These are phyloP conservation scores for Actias luna DNA, from an alignment of 2,888 invertebrate genomes.

Conservation along the genomic window DNA sequence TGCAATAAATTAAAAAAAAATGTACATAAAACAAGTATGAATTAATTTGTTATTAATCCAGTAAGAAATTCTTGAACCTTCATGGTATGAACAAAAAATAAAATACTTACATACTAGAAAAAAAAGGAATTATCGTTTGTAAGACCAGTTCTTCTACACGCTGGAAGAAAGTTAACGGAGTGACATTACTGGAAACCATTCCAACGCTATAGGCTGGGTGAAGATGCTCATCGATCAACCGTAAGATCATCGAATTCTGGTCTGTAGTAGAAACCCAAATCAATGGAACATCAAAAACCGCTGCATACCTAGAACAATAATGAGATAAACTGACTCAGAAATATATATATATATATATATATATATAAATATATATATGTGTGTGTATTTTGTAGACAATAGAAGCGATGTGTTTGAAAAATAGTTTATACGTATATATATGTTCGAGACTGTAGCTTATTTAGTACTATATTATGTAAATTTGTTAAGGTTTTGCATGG, in stretches of 20 bases:
- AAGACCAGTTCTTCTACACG: constrained; percentile 35
- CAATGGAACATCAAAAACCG: constrained; percentile 40
- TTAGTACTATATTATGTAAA: too few species aligned
- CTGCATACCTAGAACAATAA: constrained; percentile 31
- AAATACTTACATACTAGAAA: constrained; percentile 25
- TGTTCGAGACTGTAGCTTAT: too few species aligned
- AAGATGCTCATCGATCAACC: constrained; percentile 35
- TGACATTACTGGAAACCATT: constrained; percentile 25
- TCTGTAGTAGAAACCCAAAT: constrained; percentile 40
- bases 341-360: constrained; percentile 10
- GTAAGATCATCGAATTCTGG: constrained; percentile 35
- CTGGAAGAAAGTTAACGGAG: constrained; percentile 41
- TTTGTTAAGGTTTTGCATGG: too few species aligned
- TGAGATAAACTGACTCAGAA: neutral
- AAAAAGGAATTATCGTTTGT: constrained; percentile 21
- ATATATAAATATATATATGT: too few species aligned
- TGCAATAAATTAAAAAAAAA: neutral
- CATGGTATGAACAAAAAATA: neutral
- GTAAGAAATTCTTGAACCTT: neutral
- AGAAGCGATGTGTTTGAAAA: too few species aligned
- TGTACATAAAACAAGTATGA: neutral
- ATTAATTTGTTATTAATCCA: neutral
- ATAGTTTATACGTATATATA: too few species aligned
- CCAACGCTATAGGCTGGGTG: constrained; percentile 41
- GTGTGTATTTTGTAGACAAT: too few species aligned